These are phyloP conservation scores for Crossaster papposus DNA, from an alignment of 53 echinoderm and acorn worm genomes.

Conservation along the genomic window DNA sequence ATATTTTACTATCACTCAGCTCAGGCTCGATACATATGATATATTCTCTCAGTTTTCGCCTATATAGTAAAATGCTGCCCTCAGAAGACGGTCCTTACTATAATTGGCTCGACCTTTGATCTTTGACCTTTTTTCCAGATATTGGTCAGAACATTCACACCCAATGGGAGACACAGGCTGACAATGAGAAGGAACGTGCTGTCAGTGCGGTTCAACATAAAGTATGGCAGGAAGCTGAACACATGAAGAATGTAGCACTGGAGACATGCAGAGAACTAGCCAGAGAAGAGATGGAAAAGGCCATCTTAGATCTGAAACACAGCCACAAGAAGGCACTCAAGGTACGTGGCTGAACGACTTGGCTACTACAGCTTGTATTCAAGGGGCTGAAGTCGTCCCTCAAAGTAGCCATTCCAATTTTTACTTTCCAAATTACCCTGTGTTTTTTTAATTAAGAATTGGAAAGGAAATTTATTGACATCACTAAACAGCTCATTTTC, in stretches of 20 bases:
- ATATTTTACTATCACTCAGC: too few relatives aligned
- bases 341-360: conserved; percentile 48
- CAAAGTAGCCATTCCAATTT: too few relatives aligned
- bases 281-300: conserved; percentile 68
- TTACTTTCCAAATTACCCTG: too few relatives aligned
- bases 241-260: conserved; percentile 77
- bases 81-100: too few relatives aligned
- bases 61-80: too few relatives aligned
- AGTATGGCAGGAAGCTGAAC: conserved; percentile 88
- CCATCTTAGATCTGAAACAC: conserved; percentile 63
- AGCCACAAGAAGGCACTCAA: conserved; percentile 76
- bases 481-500: too few relatives aligned
- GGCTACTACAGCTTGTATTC: not conserved
- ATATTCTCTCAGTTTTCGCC: too few relatives aligned
- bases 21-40: too few relatives aligned
- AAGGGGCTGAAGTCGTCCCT: too few relatives aligned
- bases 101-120: not conserved
- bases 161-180: conserved; percentile 76
- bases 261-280: conserved; percentile 71
- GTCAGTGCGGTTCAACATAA: conserved; percentile 74
- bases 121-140: conserved; percentile 22
- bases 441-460: too few relatives aligned
- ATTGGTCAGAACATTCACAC: conserved; percentile 85
- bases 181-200: conserved; percentile 69
- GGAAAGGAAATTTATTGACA: too few relatives aligned